Conservation (phyloP, 2,888 invertebrate genomes). For the Ochlodes sylvanus region DNA sequence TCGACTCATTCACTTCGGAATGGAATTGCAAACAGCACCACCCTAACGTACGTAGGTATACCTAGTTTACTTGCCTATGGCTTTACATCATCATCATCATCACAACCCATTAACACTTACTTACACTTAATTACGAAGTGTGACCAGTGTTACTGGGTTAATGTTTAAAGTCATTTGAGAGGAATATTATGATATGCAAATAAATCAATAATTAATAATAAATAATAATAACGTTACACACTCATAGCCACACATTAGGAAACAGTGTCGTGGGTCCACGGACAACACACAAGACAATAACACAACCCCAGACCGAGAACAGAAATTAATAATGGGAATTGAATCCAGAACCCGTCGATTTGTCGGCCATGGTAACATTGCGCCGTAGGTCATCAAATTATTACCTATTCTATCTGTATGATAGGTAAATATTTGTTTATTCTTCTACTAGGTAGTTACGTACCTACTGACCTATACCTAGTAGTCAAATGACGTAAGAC, state of each 20-base stretch:
- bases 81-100: neutral
- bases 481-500: neutral
- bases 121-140: neutral
- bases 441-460: no score
- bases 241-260: no score
- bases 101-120: no score
- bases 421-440: neutral
- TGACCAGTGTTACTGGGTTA: neutral
- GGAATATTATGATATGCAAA: neutral
- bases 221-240: no score
- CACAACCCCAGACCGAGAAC: no score
- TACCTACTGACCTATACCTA: neutral
- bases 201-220: neutral
- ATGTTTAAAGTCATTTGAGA: neutral
- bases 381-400: no score
- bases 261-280: no score
- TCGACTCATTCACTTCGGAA: neutral
- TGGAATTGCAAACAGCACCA: neutral
- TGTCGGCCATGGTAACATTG: no score
- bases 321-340: neutral
- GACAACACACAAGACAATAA: no score
- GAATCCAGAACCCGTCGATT: no score
- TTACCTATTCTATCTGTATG: neutral
- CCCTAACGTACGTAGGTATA: no score
- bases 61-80: no score